Percentiles rank a stretch among this genome's conserved stretches.
Conservation (phyloP, 2,113 vertebrate genomes). For the Tympanuchus pallidicinctus region DNA sequence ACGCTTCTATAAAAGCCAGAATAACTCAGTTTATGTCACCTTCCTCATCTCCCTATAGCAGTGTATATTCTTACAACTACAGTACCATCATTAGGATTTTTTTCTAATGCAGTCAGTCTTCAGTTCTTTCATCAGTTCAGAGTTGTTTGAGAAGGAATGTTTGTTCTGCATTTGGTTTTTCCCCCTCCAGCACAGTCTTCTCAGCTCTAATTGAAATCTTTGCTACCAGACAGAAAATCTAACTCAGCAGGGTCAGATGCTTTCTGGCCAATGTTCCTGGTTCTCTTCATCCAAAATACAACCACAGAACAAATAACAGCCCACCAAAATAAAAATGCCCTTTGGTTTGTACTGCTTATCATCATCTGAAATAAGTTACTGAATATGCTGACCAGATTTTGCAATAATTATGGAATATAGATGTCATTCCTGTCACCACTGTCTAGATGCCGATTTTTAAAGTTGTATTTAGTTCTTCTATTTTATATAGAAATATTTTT, state of each 20-base stretch:
- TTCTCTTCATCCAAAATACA: background rate
- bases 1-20: background rate
- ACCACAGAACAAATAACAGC: background rate
- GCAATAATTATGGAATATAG: accelerated
- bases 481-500: background rate
- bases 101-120: background rate
- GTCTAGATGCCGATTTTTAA: background rate
- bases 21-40: background rate
- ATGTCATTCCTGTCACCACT: background rate
- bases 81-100: accelerated
- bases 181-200: background rate
- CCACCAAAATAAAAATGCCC: background rate
- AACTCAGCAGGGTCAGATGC: background rate
- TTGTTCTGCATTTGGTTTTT: background rate
- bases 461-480: background rate
- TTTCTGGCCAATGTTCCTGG: background rate
- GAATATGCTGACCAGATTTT: background rate
- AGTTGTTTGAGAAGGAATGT: background rate
- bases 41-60: background rate
- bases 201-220: background rate
- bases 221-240: background rate
- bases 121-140: background rate
- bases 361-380: background rate
- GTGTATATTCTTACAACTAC: accelerated
- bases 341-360: background rate